These are phyloP conservation scores for Psittacula cyanocephala DNA, from an alignment of 2,113 vertebrate genomes.

Conservation along the genomic window DNA sequence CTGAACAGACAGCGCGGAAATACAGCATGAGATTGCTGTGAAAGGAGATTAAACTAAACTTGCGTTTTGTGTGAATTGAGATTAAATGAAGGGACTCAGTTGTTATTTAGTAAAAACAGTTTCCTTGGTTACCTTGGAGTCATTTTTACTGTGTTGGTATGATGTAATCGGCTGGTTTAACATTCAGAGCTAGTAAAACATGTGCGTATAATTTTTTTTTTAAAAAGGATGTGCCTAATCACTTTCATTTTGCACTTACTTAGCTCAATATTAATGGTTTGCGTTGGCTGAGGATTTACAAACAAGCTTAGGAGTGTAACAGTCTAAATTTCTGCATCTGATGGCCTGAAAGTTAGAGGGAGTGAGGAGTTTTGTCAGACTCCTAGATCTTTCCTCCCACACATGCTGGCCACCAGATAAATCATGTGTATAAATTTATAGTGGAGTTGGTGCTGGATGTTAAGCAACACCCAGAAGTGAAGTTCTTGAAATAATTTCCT, in stretches of 20 bases:
- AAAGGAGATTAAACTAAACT: background rate
- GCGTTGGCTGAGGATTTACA: slow-evolving; percentile 7
- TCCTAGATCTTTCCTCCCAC: slow-evolving; percentile 60
- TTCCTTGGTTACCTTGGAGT: slow-evolving; percentile 67
- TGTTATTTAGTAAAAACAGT: slow-evolving; percentile 71
- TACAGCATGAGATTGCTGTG: background rate
- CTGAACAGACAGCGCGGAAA: background rate
- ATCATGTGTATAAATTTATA: slow-evolving; percentile 60
- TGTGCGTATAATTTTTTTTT: background rate
- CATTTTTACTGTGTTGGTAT: slow-evolving; percentile 50
- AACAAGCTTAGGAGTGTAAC: slow-evolving; percentile 11
- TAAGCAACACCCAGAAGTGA: slow-evolving; percentile 71
- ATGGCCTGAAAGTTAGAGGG: slow-evolving; percentile 39
- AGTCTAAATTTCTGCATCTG: slow-evolving; percentile 16
- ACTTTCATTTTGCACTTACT: slow-evolving; percentile 56
- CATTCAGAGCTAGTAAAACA: slow-evolving; percentile 53
- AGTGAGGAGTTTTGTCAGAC: slow-evolving; percentile 55
- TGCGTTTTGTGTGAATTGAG: background rate
- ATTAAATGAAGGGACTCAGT: slow-evolving; percentile 43
- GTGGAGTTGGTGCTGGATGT: slow-evolving; percentile 43
- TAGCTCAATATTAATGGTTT: slow-evolving; percentile 41
- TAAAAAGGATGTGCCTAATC: background rate
- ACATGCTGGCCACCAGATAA: slow-evolving; percentile 63
- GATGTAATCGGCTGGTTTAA: slow-evolving; percentile 67
- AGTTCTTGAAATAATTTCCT: slow-evolving; percentile 74